Conservation (phyloP, 2,797 vertebrate species). For the Bradypodion ventrale region DNA sequence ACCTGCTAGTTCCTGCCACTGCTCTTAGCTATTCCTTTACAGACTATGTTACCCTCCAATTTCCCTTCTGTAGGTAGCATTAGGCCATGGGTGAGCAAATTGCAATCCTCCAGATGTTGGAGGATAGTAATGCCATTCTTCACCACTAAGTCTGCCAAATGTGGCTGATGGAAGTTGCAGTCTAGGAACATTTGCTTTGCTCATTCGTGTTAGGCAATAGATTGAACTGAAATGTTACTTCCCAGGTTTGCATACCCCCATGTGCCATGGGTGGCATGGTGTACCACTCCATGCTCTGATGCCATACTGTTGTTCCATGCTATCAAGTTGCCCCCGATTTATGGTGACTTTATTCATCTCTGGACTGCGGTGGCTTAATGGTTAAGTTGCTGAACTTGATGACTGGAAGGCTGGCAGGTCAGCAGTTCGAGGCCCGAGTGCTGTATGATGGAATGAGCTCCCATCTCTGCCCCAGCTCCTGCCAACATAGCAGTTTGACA, state of each 20-base stretch:
- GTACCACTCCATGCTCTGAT: no score
- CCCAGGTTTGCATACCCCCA: not conserved
- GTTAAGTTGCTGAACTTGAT: no score
- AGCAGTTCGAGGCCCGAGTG: no score
- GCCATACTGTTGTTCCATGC: not conserved
- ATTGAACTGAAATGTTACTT: not conserved
- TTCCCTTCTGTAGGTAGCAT: not conserved
- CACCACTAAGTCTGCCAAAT: not conserved
- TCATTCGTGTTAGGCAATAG: not conserved
- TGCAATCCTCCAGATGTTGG: not conserved
- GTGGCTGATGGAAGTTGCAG: not conserved
- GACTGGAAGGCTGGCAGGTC: no score
- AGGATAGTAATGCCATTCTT: not conserved
- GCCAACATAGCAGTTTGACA: no score
- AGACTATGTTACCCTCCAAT: not conserved
- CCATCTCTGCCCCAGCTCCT: no score
- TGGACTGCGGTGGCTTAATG: no score
- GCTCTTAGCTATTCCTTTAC: not conserved
- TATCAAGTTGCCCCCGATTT: no score
- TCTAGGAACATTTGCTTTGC: not conserved
- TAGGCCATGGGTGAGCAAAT: not conserved
- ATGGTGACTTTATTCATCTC: no score
- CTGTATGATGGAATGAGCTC: no score
- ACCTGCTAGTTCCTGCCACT: no score
- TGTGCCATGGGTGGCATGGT: not conserved